Conservation (phyloP, 2,888 invertebrate genomes). For the Scaeva pyrastri region DNA sequence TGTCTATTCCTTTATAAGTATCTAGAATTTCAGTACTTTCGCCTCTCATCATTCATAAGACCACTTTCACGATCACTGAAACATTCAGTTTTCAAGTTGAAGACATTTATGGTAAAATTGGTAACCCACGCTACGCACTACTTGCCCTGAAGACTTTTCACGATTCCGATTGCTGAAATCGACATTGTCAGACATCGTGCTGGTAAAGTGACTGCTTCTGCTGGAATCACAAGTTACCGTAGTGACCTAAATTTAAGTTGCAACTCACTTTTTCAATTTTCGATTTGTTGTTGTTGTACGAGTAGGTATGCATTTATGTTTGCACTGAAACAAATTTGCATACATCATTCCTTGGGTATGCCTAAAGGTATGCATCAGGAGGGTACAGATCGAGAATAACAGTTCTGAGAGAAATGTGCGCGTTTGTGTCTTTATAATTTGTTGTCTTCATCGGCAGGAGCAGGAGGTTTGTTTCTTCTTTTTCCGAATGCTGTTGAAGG, state of each 20-base stretch:
- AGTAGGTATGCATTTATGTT: neutral
- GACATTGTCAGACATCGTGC: constrained; percentile 36
- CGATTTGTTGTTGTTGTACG: neutral
- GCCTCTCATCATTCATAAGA: constrained; percentile 17
- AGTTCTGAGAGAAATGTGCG: constrained; percentile 5
- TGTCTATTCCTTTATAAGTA: too few relatives aligned
- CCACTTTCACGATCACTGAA: constrained; percentile 62
- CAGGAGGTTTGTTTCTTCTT: constrained; percentile 35
- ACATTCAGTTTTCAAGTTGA: constrained; percentile 25
- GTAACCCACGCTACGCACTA: constrained; percentile 70
- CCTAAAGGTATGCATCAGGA: neutral
- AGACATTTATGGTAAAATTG: constrained; percentile 7
- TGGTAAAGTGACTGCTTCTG: neutral
- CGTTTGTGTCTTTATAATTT: constrained; percentile 43
- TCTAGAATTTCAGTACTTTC: constrained; percentile 54
- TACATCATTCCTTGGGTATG: constrained; percentile 26
- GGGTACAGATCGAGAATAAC: neutral
- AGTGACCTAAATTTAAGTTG: constrained; percentile 63
- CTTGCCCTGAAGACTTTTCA: constrained; percentile 29
- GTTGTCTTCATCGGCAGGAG: constrained; percentile 54
- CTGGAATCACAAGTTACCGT: neutral
- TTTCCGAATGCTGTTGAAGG: constrained; percentile 35
- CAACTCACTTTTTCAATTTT: constrained; percentile 58
- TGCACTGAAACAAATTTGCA: constrained; percentile 50
- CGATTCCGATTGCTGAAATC: constrained; percentile 64